Evolutionary conservation across 92 coral and sea anemone species (phyloP).

Genomic region (Zoanthus gigantus): DNA sequence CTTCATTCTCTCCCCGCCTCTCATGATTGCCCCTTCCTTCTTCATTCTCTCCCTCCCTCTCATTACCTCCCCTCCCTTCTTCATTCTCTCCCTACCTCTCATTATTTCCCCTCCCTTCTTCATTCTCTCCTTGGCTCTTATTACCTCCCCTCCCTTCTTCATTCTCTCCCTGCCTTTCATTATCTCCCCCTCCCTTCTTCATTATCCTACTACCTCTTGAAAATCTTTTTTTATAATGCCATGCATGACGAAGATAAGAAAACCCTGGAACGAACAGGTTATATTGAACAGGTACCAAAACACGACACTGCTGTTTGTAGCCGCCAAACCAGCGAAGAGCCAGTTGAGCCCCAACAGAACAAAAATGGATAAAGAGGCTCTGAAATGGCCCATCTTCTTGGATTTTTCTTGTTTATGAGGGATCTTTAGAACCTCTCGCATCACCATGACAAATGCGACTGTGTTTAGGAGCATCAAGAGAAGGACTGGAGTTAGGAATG

Average conservation of each 20-base stretch:
- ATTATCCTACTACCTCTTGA: constrained; percentile 56
- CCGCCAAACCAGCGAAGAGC: constrained; percentile 94
- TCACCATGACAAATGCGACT: constrained; percentile 77
- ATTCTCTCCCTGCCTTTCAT: too few species aligned
- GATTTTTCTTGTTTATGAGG: constrained; percentile 79
- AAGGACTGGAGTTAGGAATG: constrained; percentile 92
- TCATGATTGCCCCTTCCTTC: too few species aligned
- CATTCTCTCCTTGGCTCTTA: too few species aligned
- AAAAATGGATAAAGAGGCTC: constrained; percentile 92
- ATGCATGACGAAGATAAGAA: constrained; percentile 85
- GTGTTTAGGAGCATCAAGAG: constrained; percentile 79
- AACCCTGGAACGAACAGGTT: constrained; percentile 95
- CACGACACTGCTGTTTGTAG: constrained; percentile 75
- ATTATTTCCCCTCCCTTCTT: too few species aligned
- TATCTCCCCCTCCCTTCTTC: too few species aligned
- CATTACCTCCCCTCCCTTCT: too few species aligned
- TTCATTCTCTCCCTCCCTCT: too few species aligned
- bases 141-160: too few species aligned
- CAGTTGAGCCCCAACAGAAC: constrained; percentile 94
- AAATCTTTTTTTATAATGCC: constrained; percentile 93
- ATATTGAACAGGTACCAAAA: constrained; percentile 90
- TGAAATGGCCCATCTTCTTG: constrained; percentile 79
- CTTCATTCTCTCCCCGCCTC: too few species aligned
- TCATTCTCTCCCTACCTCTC: too few species aligned
- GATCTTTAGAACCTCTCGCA: constrained; percentile 92